Evolutionary conservation across 1,140 invertebrate genomes (phyloP).

Genomic region (Magallana ariakensis): DNA sequence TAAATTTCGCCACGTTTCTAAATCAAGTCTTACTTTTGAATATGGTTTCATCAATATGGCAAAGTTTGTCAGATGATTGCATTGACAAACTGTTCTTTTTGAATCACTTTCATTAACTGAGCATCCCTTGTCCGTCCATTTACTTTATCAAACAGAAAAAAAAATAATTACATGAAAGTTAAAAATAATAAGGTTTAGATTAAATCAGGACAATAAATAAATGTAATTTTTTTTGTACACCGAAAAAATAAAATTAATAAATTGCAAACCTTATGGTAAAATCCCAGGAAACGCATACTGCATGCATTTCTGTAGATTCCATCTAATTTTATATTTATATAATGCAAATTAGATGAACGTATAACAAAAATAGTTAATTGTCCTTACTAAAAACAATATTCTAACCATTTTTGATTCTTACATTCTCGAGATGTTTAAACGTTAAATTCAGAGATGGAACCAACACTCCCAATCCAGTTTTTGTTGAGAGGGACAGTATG

Average conservation of each 20-base stretch:
- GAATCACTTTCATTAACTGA: neutral
- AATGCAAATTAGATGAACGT: neutral
- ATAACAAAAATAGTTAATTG: neutral
- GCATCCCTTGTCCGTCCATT: neutral
- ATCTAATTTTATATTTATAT: neutral
- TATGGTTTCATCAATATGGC: slow-evolving; percentile 65
- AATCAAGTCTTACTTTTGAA: neutral
- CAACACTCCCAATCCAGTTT: neutral
- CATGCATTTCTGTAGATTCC: neutral
- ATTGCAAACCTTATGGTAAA: neutral
- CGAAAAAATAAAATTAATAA: neutral
- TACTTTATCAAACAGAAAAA: neutral
- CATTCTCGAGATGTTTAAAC: neutral
- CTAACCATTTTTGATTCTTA: neutral
- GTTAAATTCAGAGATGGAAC: neutral
- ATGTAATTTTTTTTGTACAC: neutral
- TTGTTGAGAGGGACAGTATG: neutral
- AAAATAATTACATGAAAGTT: too few species aligned
- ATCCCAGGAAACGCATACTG: neutral
- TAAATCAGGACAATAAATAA: neutral
- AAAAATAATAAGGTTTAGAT: too few species aligned
- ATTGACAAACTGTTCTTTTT: slow-evolving; percentile 47
- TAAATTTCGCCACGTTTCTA: neutral
- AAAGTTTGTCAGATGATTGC: slow-evolving; percentile 69
- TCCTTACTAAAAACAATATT: neutral